Conservation (phyloP, 53 echinoderm and acorn worm genomes). For the Zoroaster sp. region DNA sequence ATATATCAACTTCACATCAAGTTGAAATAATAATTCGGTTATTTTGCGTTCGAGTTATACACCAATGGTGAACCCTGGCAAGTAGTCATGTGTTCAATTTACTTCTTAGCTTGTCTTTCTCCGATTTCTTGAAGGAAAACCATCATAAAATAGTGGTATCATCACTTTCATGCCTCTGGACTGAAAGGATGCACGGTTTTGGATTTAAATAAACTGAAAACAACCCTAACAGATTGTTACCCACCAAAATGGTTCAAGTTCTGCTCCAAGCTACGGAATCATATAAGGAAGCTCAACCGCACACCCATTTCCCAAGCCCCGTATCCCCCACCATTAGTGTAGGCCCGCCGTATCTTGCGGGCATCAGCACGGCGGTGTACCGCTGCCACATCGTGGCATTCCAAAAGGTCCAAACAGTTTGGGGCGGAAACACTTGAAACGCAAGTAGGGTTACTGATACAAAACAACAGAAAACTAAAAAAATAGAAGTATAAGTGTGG, state of each 20-base stretch:
- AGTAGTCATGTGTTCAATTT: no score
- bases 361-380: neutral
- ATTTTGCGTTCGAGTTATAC: no score
- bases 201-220: neutral
- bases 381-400: neutral
- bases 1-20: no score
- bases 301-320: neutral
- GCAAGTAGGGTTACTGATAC: conserved; percentile 10
- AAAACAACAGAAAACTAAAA: neutral
- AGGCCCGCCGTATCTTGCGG: neutral
- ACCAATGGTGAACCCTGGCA: no score
- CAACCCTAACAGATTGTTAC: neutral
- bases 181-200: neutral
- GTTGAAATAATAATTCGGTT: no score
- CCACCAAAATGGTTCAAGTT: neutral
- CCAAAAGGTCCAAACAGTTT: neutral
- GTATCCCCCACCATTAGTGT: neutral
- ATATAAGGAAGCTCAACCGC: neutral
- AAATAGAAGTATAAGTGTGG: neutral
- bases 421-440: neutral
- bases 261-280: neutral
- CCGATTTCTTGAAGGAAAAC: neutral
- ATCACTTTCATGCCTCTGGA: neutral
- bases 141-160: neutral
- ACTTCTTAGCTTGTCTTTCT: no score